phyloP scores from a whole-genome alignment of 2,113 vertebrate genomes.

The Grantiella picta region DNA sequence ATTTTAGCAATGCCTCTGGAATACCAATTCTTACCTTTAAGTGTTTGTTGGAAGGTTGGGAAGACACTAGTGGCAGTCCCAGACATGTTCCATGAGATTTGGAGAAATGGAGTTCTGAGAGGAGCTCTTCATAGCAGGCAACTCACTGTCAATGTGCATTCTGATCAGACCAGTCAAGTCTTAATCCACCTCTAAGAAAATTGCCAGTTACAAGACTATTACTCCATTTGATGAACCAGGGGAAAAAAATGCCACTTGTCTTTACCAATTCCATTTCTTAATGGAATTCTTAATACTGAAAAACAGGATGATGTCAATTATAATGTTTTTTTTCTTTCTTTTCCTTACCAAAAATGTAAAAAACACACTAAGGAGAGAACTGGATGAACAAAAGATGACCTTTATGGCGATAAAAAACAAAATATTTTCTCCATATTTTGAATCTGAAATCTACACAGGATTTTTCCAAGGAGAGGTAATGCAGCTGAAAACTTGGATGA shows the following conservation, averaged over 20 bases:
- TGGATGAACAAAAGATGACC: constrained; percentile 63
- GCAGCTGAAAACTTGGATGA: background rate
- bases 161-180: background rate
- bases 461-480: constrained; percentile 67
- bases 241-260: background rate
- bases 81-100: background rate
- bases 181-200: background rate
- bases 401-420: constrained; percentile 71
- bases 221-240: background rate
- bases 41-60: background rate
- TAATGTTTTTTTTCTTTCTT: background rate
- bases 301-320: background rate
- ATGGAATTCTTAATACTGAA: background rate
- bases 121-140: background rate
- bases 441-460: constrained; percentile 69
- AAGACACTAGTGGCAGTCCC: background rate
- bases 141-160: background rate
- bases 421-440: constrained; percentile 80
- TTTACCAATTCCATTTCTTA: background rate
- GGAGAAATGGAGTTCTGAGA: background rate
- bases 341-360: background rate
- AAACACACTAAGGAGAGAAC: constrained; percentile 69
- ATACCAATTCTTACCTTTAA: background rate
- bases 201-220: background rate
- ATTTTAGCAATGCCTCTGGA: background rate